Conservation (phyloP, 2,797 vertebrate genomes). For the Oophaga sylvatica region DNA sequence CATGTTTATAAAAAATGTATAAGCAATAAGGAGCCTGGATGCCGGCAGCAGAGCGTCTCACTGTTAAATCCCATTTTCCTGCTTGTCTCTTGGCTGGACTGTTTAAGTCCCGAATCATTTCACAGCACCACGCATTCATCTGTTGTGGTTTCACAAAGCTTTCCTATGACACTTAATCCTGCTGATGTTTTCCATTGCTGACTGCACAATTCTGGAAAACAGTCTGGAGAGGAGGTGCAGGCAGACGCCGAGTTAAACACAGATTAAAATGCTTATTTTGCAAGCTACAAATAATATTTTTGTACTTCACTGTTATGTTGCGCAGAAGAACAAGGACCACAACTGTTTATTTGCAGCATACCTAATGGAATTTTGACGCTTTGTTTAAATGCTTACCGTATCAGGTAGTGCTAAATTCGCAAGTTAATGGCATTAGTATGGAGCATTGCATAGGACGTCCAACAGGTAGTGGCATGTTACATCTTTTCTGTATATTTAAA, state of each 20-base stretch:
- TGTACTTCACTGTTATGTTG: neutral
- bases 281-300: neutral
- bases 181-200: slow-evolving; percentile 40
- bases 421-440: too few relatives aligned
- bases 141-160: slow-evolving; percentile 19
- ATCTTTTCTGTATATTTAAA: too few relatives aligned
- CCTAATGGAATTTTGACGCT: neutral
- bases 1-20: slow-evolving; percentile 14
- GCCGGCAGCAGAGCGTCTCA: neutral
- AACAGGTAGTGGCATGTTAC: too few relatives aligned
- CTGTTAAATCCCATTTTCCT: neutral
- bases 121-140: slow-evolving; percentile 20
- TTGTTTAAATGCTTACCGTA: too few relatives aligned
- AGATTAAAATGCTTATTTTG: slow-evolving; percentile 7
- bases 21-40: neutral
- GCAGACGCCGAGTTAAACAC: slow-evolving; percentile 2
- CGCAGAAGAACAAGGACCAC: neutral
- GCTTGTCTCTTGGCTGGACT: slow-evolving; percentile 7
- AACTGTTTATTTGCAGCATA: neutral
- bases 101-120: slow-evolving; percentile 12
- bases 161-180: slow-evolving; percentile 37
- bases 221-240: neutral
- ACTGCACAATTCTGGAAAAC: slow-evolving; percentile 35
- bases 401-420: too few relatives aligned
- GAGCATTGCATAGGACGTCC: too few relatives aligned